Evolutionary conservation across 2,888 invertebrate species (phyloP).

Genomic region (Aphodius sticticus): DNA sequence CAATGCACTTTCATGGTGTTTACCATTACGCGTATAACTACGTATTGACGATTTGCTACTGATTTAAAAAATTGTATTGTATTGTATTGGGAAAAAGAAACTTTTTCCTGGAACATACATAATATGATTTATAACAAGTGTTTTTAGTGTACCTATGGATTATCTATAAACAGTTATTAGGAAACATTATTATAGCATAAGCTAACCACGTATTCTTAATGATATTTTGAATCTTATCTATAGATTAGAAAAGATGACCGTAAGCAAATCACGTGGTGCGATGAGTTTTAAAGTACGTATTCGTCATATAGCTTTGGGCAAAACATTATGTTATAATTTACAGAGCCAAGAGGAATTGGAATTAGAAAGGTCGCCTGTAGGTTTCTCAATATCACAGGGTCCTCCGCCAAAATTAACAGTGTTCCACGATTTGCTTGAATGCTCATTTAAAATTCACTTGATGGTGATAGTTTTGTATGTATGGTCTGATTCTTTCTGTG

Average conservation of each 20-base stretch:
- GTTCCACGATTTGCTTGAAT: no score
- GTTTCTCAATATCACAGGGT: no score
- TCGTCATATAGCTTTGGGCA: background rate
- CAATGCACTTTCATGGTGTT: background rate
- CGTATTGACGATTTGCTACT: no score
- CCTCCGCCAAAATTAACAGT: no score
- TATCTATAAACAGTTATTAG: background rate
- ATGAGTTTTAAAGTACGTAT: background rate
- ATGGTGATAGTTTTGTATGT: background rate
- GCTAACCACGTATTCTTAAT: background rate
- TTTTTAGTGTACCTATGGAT: background rate
- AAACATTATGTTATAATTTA: background rate
- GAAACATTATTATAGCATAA: background rate
- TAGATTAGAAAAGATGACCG: background rate
- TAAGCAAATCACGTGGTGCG: background rate
- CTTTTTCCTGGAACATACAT: background rate
- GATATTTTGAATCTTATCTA: background rate
- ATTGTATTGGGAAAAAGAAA: background rate
- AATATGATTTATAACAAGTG: background rate
- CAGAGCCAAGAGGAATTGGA: background rate
- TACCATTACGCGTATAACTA: background rate
- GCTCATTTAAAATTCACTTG: background rate
- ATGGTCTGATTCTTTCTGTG: background rate
- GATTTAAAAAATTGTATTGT: no score
- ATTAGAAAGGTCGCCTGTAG: background rate